These are phyloP conservation scores for Tetranychus piercei DNA, from an alignment of 2,888 invertebrate species.

Conservation along the genomic window DNA sequence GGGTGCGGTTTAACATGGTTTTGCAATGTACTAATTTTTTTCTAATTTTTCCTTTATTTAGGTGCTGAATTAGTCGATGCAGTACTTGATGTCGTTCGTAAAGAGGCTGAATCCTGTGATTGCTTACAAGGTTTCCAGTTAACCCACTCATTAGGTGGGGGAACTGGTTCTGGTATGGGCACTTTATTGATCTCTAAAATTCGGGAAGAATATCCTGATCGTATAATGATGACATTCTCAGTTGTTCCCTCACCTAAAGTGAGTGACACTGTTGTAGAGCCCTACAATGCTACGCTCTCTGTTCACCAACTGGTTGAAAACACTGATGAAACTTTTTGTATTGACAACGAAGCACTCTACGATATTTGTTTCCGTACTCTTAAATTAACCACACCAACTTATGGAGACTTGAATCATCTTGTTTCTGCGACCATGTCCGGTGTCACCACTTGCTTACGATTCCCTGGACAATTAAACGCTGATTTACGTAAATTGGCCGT, in stretches of 20 bases:
- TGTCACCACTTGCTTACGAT: constrained; percentile 71
- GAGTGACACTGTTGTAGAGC: constrained; percentile 46
- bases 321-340: constrained; percentile 72
- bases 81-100: constrained; percentile 42
- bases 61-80: constrained; percentile 40
- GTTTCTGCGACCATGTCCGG: constrained; percentile 55
- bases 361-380: constrained; percentile 53
- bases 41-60: background rate
- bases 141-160: constrained; percentile 66
- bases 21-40: background rate
- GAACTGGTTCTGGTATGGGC: constrained; percentile 74
- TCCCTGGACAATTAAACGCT: constrained; percentile 83
- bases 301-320: constrained; percentile 71
- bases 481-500: constrained; percentile 77
- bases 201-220: constrained; percentile 60
- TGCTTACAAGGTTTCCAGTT: constrained; percentile 54
- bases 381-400: constrained; percentile 39
- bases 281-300: constrained; percentile 61
- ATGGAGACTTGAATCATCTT: constrained; percentile 39
- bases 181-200: constrained; percentile 70
- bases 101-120: constrained; percentile 42
- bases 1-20: background rate
- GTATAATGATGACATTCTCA: constrained; percentile 40
- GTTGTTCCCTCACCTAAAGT: constrained; percentile 65
- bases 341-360: constrained; percentile 48